Evolutionary conservation across 2,888 invertebrate genomes (phyloP), one percentile per base, ranked within the genome.

Genomic region (Dexiosoma caninum): DNA sequence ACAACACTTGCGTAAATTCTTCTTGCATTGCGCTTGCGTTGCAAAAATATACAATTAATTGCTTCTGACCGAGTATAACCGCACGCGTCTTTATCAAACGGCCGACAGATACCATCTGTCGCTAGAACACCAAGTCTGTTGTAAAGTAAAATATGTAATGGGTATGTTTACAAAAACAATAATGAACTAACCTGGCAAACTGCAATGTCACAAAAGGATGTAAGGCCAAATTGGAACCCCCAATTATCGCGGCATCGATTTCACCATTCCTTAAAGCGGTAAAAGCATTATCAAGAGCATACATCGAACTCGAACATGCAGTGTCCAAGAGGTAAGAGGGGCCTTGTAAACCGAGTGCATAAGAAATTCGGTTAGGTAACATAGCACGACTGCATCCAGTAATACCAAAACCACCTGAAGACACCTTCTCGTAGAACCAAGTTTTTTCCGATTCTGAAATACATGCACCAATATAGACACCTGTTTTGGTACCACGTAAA

Each of bases 271-370:
- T 91, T 53, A 97, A 93, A 0, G 95, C 93, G 57, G 92, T 92
- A 88, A 94, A 95, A 12, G 95, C 96, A 82, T 95, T 94, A 85
- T 98, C 96, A 71, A 98, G 83, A 0, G 97, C 98, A 84, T 95
- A 94, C 83, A 97, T 92, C 8, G 97, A 96, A 70, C 98, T 98
- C n/a, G 97, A 97, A 89, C 98, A 98, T 0, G 98, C 98, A 0
- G 98, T 97, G 90, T 98, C 98, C 9, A 97, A 92, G 0, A 95
- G 92, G 90, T 94, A 96, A 5, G 97, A 97, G 0, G 98, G 98
- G 0, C 98, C 97, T 85, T 94, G 95, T 14, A 96, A 92, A 27
- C 97, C 97, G 80, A 98, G 92, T 91, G 94, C 94, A 89, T 95
- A 98, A 1, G 97, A 97, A 82, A 98, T 93, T 66, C 97, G 93